Evolutionary conservation across 2,888 invertebrate species (phyloP).

Genomic region (Dusona sp.): DNA sequence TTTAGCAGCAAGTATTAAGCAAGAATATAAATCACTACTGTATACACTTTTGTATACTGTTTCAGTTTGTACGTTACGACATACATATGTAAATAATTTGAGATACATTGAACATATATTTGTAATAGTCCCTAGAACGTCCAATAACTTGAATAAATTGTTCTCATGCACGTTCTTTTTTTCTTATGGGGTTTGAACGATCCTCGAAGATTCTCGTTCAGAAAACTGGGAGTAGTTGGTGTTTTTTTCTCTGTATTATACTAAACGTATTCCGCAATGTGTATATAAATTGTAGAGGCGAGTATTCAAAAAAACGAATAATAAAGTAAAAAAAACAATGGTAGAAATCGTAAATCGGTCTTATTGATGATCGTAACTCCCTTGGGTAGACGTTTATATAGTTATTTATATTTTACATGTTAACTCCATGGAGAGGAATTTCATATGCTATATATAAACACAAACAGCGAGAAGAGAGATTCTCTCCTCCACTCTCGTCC

Average conservation of each 20-base stretch:
- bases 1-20: too few species aligned
- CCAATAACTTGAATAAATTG: neutral
- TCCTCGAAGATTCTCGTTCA: conserved; percentile 19
- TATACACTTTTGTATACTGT: neutral
- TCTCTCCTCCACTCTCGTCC: conserved; percentile 1
- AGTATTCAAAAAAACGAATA: conserved; percentile 15
- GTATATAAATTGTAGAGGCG: conserved; percentile 51
- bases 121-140: neutral
- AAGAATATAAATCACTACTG: too few species aligned
- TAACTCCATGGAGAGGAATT: conserved; percentile 7
- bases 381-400: conserved; percentile 31
- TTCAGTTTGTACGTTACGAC: neutral
- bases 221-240: conserved; percentile 24
- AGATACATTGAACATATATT: too few species aligned
- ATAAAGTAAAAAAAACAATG: conserved; percentile 11
- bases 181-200: conserved; percentile 19
- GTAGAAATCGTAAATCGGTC: conserved; percentile 45
- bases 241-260: neutral
- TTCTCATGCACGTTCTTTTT: conserved; percentile 7
- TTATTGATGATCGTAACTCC: conserved; percentile 38
- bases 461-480: conserved; percentile 16
- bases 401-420: conserved; percentile 44
- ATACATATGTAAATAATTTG: neutral
- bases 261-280: conserved; percentile 29
- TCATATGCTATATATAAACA: neutral